Evolutionary conservation across 2,888 invertebrate genomes (phyloP), one percentile per base, ranked within the genome.

Genomic region (Ectobius pallidus): DNA sequence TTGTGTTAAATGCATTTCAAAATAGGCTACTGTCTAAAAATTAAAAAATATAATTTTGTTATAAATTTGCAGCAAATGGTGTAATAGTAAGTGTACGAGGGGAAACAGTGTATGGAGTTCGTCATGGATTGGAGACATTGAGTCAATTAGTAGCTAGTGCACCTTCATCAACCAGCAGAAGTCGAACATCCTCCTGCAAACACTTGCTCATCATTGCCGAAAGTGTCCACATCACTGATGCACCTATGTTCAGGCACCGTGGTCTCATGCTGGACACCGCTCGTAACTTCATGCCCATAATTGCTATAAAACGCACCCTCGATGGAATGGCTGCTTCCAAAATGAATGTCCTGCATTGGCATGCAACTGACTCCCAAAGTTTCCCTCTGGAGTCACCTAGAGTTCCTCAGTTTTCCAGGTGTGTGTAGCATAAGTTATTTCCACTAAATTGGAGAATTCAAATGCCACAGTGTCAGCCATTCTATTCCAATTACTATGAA

Each of bases 341-440:
- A 83, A 84, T 97, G 85, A 97, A 97, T 81, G 93, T 95, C 0
- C 88, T 97, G 58, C 97, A 97, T 81, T 97, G 97, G 96, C 94
- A 95, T 80, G 90, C 90, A 0, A 92, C 93, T 0, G 97, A 97
- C 82, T 90, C 94, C 0, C 96, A 97, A 77, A 96, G 96, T 78
- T 97, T 97, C 83, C 97, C 97, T 0, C 85, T 96, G 79, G 91
- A 92, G 79, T 90, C 92, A 0, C 85, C 86, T n/a, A 85, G 90
- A 49, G 88, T 92, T 22, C 94, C 93, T 0, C 89, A 91, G 78
- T 87, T 95, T 84, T 88, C 92, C 1, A 88, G 87, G 88, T 92
- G 84, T 78, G 86, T 85, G 30, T 16, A 58, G 4, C n/a, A 46
- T 11, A n/a, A 6, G 11, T 7, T 34, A 34, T 34, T 34, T 34